Evolutionary conservation across 2,797 vertebrate species (phyloP).

Genomic region (Pagetopsis macropterus): DNA sequence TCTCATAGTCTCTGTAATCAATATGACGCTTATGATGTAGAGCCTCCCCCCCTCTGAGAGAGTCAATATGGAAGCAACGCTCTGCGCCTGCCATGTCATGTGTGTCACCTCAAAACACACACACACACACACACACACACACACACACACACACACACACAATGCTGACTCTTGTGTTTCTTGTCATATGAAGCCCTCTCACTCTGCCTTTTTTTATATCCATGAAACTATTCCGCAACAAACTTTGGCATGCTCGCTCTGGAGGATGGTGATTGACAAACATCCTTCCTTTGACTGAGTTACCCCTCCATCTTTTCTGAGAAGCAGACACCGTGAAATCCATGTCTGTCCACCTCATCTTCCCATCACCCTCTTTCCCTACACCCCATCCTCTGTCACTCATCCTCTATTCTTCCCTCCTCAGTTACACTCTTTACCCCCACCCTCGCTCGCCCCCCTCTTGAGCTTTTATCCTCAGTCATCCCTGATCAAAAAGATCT

Average conservation of each 20-base stretch:
- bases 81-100: conserved; percentile 32
- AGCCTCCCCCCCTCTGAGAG: conserved; percentile 1
- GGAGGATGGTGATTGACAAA: conserved; percentile 37
- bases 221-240: conserved; percentile 9
- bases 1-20: conserved; percentile 66
- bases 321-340: conserved; percentile 67
- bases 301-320: conserved; percentile 3
- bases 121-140: conserved; percentile 2
- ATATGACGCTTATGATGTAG: conserved; percentile 63
- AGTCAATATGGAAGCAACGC: conserved; percentile 46
- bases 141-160: background rate
- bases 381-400: conserved; percentile 51
- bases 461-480: conserved; percentile 53
- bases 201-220: conserved; percentile 13
- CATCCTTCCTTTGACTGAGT: conserved; percentile 45
- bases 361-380: conserved; percentile 38
- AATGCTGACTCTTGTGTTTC: conserved; percentile 67
- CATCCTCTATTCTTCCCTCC: conserved; percentile 46
- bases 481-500: conserved; percentile 66
- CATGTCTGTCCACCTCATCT: conserved; percentile 53
- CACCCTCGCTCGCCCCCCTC: conserved; percentile 2
- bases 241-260: conserved; percentile 22
- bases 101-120: conserved; percentile 37
- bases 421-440: conserved; percentile 28
- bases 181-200: conserved; percentile 46